Percentiles rank a stretch among this genome's conserved stretches.
phyloP scores from a whole-genome alignment of 1,140 invertebrate genomes.

The Drosophila persimilis region DNA sequence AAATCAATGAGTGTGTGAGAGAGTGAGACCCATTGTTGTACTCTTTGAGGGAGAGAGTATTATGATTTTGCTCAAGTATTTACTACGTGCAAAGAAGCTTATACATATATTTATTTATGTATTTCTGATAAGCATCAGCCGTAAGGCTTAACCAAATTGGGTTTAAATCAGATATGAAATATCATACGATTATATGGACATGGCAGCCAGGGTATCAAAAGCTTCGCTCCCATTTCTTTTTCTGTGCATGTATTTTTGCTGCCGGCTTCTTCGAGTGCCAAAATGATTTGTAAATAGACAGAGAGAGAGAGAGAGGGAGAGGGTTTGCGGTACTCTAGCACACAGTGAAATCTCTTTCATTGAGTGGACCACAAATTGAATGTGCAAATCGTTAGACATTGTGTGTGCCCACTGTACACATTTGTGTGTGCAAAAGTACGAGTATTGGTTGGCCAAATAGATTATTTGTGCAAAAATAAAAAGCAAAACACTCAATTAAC shows the following conservation, averaged over 20 bases:
- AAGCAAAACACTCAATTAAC: constrained; percentile 31
- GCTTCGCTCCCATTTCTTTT: too few relatives aligned
- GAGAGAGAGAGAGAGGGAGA: constrained; percentile 16
- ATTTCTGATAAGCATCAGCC: too few relatives aligned
- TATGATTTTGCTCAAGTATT: background rate
- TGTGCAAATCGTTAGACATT: background rate
- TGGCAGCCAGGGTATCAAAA: too few relatives aligned
- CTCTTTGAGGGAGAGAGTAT: background rate
- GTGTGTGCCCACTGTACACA: background rate
- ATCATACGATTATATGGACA: too few relatives aligned
- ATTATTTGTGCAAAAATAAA: constrained; percentile 10
- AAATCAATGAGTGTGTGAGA: constrained; percentile 31
- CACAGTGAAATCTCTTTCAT: constrained; percentile 20
- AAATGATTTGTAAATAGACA: constrained; percentile 57
- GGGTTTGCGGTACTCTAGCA: constrained; percentile 2
- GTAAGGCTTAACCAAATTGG: too few relatives aligned
- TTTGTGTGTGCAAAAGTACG: background rate
- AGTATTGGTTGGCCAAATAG: constrained; percentile 14
- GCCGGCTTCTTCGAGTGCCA: constrained; percentile 38
- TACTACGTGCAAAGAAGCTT: too few relatives aligned
- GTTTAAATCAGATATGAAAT: too few relatives aligned
- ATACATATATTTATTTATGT: too few relatives aligned
- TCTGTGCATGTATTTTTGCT: background rate
- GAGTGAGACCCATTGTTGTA: constrained; percentile 11
- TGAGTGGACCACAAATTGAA: background rate